A percentile compares a stretch with the other conserved stretches of the same genome.
Evolutionary conservation across 2,113 vertebrate genomes (phyloP).

Genomic region (Oriolus oriolus): DNA sequence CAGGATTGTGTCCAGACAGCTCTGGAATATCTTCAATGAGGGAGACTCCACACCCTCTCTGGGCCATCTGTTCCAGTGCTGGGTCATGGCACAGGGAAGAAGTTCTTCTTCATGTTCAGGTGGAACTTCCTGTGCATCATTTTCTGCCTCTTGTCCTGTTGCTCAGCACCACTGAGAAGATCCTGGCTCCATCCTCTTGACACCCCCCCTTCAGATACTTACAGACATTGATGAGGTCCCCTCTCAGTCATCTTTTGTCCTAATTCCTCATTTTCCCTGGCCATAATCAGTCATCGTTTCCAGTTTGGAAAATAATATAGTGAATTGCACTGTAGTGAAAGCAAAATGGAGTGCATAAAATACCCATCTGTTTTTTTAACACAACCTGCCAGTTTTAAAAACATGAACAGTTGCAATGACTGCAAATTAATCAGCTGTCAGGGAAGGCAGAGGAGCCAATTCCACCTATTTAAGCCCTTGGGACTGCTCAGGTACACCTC

Average conservation of each 20-base stretch:
- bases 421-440: neutral
- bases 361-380: neutral
- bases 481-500: neutral
- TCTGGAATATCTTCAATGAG: neutral
- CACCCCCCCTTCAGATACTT: neutral
- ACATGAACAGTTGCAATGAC: neutral
- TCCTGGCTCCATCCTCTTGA: neutral
- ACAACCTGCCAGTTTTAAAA: neutral
- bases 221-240: too few relatives aligned
- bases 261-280: neutral
- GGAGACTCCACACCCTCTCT: fast-evolving
- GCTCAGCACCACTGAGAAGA: fast-evolving
- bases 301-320: neutral
- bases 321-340: neutral
- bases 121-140: neutral
- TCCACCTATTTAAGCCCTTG: neutral
- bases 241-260: neutral
- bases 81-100: neutral
- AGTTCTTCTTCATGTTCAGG: neutral
- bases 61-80: neutral
- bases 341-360: neutral
- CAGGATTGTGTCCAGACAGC: neutral
- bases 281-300: neutral
- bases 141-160: neutral
- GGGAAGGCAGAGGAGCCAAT: neutral